Evolutionary conservation across 92 coral and sea anemone species (phyloP), one percentile per base, ranked within the genome.

Genomic region (Heteractis magnifica): DNA sequence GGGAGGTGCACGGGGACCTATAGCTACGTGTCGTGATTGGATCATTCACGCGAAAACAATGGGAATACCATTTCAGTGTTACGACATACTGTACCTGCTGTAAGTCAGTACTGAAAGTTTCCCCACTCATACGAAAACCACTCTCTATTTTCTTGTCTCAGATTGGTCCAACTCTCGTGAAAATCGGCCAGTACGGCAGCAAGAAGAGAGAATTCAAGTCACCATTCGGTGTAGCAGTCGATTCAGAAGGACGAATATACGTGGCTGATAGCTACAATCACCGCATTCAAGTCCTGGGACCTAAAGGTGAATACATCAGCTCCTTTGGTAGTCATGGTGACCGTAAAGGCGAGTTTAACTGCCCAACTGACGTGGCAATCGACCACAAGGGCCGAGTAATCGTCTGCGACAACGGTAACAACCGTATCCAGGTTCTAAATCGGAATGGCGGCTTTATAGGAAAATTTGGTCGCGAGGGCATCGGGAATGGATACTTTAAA

Each of bases 261-360:
- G 96, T 95, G 23, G 98, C 98, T 53, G 98, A 95, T 53, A 95
- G 98, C 90, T 95, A 95, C 85, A 95, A 95, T 58, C 98, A 95
- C 85, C 93, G 98, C 56, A 86, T 97, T 48, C 99, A 97, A 83
- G 83, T 92, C 60, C 90, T 97, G 65, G 99, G 99, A 2, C 82
- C 98, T 5, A 90, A 92, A 44, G 99, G 99, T 44, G 99, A 97
- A 77, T 97, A 84, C 76, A 87, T 92, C 21, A 87, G 90, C 49
- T 92, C 87, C 65, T 94, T 97, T 81, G 99, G 99, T 49, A 91
- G 94, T 19, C 99, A 97, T 83, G 99, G 99, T 5, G 99, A 97
- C 75, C 90, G 99, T 15, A 94, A 93, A 77, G 92, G 99, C 72
- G 99, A 97, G 82, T 92, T 97, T 70, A 97, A 97, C 86, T 97